A percentile compares a stretch with the other conserved stretches of the same genome.
These are phyloP conservation scores for Andrena cerasifolii DNA, from an alignment of 1,140 invertebrate species.

Conservation along the genomic window DNA sequence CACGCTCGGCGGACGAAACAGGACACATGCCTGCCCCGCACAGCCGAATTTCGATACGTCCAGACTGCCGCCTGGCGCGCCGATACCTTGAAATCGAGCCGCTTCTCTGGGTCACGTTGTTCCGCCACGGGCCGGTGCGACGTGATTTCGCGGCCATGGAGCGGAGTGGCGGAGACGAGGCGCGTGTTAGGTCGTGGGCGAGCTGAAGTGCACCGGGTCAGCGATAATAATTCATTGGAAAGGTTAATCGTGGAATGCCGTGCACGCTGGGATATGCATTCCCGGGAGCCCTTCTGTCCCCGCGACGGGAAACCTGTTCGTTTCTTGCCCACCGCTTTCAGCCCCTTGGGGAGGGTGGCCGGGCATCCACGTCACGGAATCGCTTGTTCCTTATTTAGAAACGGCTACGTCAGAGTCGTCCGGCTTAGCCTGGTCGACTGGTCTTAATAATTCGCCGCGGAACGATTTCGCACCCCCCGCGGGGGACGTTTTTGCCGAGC, in stretches of 20 bases:
- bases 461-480: constrained; percentile 39
- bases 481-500: not conserved
- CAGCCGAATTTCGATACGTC: constrained; percentile 27
- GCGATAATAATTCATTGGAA: constrained; percentile 53
- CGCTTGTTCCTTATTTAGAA: constrained; percentile 46
- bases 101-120: constrained; percentile 6
- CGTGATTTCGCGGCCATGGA: not conserved
- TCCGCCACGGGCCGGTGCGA: not conserved
- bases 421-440: not conserved
- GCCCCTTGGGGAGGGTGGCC: not conserved
- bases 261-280: constrained; percentile 28
- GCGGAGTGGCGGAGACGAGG: not conserved
- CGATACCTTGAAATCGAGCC: constrained; percentile 17
- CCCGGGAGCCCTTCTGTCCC: constrained; percentile 20
- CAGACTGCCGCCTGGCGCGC: not conserved
- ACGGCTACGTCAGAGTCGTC: constrained; percentile 47
- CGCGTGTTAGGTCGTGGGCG: not conserved
- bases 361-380: constrained; percentile 47
- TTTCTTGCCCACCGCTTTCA: not conserved
- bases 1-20: constrained; percentile 38
- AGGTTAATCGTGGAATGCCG: constrained; percentile 42
- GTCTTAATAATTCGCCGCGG: constrained; percentile 52
- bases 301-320: not conserved
- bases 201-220: constrained; percentile 24
- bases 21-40: constrained; percentile 30